phyloP scores from a whole-genome alignment of 1,140 invertebrate genomes.

The Parapsyche elsis region DNA sequence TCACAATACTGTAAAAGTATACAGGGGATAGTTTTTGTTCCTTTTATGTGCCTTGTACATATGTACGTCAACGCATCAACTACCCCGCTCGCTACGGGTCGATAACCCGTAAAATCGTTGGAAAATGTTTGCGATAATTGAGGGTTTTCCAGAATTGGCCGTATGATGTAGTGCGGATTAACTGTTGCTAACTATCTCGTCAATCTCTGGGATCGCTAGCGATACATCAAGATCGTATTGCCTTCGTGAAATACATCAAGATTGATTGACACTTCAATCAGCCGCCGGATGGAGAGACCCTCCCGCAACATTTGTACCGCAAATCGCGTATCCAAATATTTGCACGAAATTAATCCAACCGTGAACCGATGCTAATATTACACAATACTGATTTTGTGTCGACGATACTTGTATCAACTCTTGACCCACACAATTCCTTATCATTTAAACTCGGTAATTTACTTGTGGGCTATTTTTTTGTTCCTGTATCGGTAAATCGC shows the following conservation, averaged over 20 bases:
- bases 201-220: not conserved
- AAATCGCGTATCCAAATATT: conserved; percentile 19
- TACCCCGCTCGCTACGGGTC: not conserved
- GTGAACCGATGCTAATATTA: not conserved
- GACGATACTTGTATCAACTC: not conserved
- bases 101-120: not conserved
- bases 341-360: conserved; percentile 17
- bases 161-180: not conserved
- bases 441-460: too few species aligned
- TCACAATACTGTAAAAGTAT: too few species aligned
- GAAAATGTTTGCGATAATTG: too few species aligned
- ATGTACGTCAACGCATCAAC: not conserved
- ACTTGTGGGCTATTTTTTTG: too few species aligned
- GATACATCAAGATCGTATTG: conserved; percentile 11
- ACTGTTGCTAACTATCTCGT: conserved; percentile 10
- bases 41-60: too few species aligned
- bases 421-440: too few species aligned
- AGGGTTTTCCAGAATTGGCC: too few species aligned
- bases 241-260: conserved; percentile 11
- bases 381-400: not conserved
- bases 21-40: too few species aligned
- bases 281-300: conserved; percentile 1
- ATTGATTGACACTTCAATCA: conserved; percentile 30
- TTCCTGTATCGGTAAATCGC: too few species aligned
- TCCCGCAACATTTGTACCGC: not conserved